A percentile compares a stretch with the other conserved stretches of the same genome.
phyloP scores from a whole-genome alignment of 2,113 vertebrate genomes.

The Procavia capensis region DNA sequence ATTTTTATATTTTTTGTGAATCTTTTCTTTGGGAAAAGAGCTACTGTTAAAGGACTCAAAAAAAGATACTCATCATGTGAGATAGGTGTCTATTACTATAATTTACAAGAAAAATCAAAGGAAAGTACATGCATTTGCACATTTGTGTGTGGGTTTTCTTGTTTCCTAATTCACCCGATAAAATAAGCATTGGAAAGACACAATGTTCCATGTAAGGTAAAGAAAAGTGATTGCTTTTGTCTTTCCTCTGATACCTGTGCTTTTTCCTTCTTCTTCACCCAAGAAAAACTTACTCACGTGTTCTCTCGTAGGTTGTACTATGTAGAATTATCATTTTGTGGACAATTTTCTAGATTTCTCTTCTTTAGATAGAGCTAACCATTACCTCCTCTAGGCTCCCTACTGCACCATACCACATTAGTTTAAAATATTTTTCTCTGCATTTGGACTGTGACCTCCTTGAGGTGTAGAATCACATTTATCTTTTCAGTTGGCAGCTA shows the following conservation, averaged over 20 bases:
- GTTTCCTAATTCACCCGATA: slow-evolving; percentile 17
- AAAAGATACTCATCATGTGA: background rate
- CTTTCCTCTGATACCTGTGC: background rate
- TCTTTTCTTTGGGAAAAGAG: slow-evolving; percentile 50
- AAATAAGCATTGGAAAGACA: background rate
- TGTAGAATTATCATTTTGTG: slow-evolving; percentile 1
- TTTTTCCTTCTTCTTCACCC: background rate
- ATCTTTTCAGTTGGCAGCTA: background rate
- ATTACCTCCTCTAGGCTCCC: background rate
- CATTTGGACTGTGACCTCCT: background rate
- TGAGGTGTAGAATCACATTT: background rate
- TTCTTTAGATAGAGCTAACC: background rate
- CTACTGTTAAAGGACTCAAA: background rate
- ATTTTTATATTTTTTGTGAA: slow-evolving; percentile 24
- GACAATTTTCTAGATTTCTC: slow-evolving; percentile 11
- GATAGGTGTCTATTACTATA: background rate
- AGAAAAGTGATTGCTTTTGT: background rate
- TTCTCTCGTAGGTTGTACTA: background rate
- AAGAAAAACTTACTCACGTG: background rate
- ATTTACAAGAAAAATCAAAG: slow-evolving; percentile 12
- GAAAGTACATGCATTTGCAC: too few relatives aligned
- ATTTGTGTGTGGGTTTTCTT: background rate
- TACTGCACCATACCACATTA: background rate
- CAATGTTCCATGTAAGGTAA: background rate
- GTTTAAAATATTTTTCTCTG: background rate